A percentile compares a stretch with the other conserved stretches of the same genome.
These are phyloP conservation scores for Willowsia nigromaculata DNA, from an alignment of 2,888 invertebrate species.

Conservation along the genomic window DNA sequence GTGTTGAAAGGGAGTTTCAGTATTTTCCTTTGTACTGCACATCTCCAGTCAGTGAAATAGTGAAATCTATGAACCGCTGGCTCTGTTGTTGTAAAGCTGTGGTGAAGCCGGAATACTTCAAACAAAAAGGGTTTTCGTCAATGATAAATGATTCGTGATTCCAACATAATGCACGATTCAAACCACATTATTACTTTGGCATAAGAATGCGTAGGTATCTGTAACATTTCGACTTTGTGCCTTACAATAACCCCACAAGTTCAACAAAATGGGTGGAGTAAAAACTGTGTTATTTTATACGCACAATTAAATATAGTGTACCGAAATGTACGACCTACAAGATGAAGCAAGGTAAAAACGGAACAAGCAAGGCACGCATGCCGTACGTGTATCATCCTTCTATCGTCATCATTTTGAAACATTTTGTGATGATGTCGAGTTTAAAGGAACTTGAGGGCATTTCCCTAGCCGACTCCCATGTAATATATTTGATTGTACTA, in stretches of 20 bases:
- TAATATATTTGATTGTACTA: slow-evolving; percentile 23
- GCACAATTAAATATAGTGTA: background rate
- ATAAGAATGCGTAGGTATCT: slow-evolving; percentile 2
- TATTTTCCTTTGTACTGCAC: too few species aligned
- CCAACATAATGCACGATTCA: slow-evolving; percentile 22
- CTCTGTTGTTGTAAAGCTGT: background rate
- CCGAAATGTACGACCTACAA: background rate
- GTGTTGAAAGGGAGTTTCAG: background rate
- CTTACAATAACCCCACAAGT: background rate
- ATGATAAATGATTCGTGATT: slow-evolving; percentile 68
- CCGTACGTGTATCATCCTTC: background rate
- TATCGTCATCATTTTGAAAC: background rate
- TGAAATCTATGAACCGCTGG: too few species aligned
- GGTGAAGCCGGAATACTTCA: slow-evolving; percentile 60
- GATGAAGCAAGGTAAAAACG: background rate
- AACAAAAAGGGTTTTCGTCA: slow-evolving; percentile 43
- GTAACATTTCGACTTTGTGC: slow-evolving; percentile 2
- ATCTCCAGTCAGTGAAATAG: too few species aligned
- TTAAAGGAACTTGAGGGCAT: slow-evolving; percentile 50
- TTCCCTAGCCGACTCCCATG: background rate
- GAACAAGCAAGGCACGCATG: background rate
- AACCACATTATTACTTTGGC: slow-evolving; percentile 22
- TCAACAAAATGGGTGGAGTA: slow-evolving; percentile 56
- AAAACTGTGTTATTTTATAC: slow-evolving; percentile 8
- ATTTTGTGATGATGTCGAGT: background rate